phyloP scores from a whole-genome alignment of 2,888 invertebrate species.

The Chymomyza fuscimana region DNA sequence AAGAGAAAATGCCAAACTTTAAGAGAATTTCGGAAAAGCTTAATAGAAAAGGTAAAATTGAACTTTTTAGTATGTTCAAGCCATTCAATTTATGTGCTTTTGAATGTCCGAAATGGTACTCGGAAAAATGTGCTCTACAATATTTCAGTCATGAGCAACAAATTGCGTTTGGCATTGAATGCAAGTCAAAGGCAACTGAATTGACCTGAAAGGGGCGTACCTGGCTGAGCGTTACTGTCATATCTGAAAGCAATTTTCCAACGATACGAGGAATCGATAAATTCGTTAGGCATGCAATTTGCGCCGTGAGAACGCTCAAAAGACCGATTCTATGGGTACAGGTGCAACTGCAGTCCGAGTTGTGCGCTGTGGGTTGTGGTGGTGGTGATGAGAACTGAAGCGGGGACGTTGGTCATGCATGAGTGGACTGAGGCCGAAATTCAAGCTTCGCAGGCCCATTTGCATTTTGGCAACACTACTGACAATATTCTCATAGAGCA shows the following conservation, averaged over 20 bases:
- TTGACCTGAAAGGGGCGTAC: constrained; percentile 66
- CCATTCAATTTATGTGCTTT: not conserved
- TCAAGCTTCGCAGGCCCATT: constrained; percentile 56
- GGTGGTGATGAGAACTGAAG: not conserved
- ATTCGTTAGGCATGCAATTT: constrained; percentile 74
- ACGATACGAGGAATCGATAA: constrained; percentile 68
- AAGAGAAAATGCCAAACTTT: not conserved
- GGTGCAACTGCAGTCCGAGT: constrained; percentile 30
- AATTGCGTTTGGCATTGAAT: constrained; percentile 54
- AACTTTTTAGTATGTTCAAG: not conserved
- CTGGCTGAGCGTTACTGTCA: constrained; percentile 56
- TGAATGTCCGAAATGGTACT: not conserved
- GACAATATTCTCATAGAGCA: not conserved
- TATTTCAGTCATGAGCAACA: constrained; percentile 16
- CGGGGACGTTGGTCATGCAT: not conserved
- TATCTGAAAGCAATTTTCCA: constrained; percentile 71
- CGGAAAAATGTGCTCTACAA: not conserved
- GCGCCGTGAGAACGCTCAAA: constrained; percentile 48
- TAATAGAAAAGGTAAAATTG: not conserved
- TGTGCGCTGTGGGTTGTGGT: constrained; percentile 3
- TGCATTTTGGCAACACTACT: constrained; percentile 41
- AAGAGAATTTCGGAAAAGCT: not conserved
- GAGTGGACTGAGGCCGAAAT: constrained; percentile 45
- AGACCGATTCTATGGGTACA: constrained; percentile 10
- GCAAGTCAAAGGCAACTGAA: constrained; percentile 31